phyloP scores from a whole-genome alignment of 2,797 vertebrate genomes.

The Chrosomus eos region DNA sequence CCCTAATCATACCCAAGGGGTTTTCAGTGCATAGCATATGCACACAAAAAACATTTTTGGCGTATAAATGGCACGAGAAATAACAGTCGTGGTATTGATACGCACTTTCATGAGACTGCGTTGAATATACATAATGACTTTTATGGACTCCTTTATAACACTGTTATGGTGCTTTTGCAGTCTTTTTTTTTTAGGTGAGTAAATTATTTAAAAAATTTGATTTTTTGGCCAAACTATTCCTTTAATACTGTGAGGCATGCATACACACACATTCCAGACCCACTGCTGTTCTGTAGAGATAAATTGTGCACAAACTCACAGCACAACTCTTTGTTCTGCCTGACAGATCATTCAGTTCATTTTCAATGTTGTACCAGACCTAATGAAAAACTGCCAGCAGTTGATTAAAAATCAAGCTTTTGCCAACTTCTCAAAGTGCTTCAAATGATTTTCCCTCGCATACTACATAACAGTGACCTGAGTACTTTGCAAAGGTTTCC shows the following conservation, averaged over 20 bases:
- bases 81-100: too few relatives aligned
- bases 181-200: not conserved
- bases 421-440: slow-evolving; percentile 16
- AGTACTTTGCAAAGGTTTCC: not conserved
- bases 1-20: too few relatives aligned
- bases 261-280: slow-evolving; percentile 70
- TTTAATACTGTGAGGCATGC: not conserved
- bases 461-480: not conserved
- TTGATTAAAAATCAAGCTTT: slow-evolving; percentile 34
- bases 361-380: slow-evolving; percentile 72
- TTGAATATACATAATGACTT: not conserved
- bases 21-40: too few relatives aligned
- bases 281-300: slow-evolving; percentile 80
- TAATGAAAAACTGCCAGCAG: slow-evolving; percentile 69
- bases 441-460: slow-evolving; percentile 4
- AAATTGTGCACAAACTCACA: slow-evolving; percentile 81
- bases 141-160: not conserved
- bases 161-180: not conserved
- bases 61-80: too few relatives aligned
- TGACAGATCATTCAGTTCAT: slow-evolving; percentile 84
- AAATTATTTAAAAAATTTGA: fast-evolving
- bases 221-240: not conserved
- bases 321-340: slow-evolving; percentile 83
- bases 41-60: too few relatives aligned
- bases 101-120: too few relatives aligned